A percentile compares a stretch with the other conserved stretches of the same genome.
Conservation (phyloP, 2,113 vertebrate species). For the Carassius auratus region DNA sequence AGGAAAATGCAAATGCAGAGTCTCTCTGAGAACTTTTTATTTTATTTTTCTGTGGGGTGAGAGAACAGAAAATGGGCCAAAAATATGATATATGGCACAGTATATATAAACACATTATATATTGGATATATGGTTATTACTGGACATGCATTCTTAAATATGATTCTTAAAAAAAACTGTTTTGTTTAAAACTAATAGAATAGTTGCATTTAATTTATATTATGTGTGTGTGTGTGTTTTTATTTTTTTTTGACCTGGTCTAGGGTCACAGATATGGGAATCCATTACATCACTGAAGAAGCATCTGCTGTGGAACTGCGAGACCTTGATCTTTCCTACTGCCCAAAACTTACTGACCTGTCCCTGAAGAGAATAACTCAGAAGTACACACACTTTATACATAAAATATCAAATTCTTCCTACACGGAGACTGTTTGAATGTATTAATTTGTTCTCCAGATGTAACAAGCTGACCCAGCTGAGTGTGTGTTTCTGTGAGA, state of each 20-base stretch:
- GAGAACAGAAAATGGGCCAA: neutral
- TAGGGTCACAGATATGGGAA: slow-evolving; percentile 76
- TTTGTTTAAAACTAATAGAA: too few relatives aligned
- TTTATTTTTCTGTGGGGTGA: neutral
- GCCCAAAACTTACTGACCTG: slow-evolving; percentile 72
- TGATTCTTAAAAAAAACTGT: neutral
- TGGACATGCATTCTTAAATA: neutral
- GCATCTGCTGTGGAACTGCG: slow-evolving; percentile 67
- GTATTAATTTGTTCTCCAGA: slow-evolving; percentile 66
- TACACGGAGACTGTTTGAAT: neutral
- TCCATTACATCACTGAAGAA: slow-evolving; percentile 75
- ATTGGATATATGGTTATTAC: neutral
- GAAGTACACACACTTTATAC: slow-evolving; percentile 63
- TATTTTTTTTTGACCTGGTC: slow-evolving; percentile 54
- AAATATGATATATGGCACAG: too few relatives aligned
- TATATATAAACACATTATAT: too few relatives aligned
- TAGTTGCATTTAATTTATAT: neutral
- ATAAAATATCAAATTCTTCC: neutral
- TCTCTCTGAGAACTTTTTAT: neutral
- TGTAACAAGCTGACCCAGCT: slow-evolving; percentile 75
- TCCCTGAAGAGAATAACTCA: slow-evolving; percentile 76
- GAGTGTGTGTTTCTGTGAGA: slow-evolving; percentile 77
- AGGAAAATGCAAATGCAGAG: neutral
- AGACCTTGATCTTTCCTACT: slow-evolving; percentile 81
- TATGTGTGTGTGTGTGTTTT: neutral